Base-by-base conservation (phyloP, 2,797 vertebrate species). In the Falco cherrug region DNA sequence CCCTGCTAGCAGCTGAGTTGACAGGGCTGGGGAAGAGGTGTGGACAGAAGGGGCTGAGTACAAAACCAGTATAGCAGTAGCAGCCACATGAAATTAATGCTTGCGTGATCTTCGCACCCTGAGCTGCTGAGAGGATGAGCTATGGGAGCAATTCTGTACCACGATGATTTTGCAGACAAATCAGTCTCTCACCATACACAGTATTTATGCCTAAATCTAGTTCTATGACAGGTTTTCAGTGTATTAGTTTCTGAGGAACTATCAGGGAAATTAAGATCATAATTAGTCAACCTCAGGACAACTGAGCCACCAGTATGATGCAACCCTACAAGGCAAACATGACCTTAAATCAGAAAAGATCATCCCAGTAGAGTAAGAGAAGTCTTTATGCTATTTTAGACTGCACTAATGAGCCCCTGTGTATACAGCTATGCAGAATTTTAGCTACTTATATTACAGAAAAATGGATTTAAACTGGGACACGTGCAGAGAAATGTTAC, bases 231-330 rank as follows among this genome's bases (percentile, higher is more conserved):
- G 37, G 37, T 37, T 37, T 37, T 37, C 37, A 37, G 37, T 37
- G 37, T 37, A 37, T 37, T 37, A 37, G 37, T 37, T 37, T 37
- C 37, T 37, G 37, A 37, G 37, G 37, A 37, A 37, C 37, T 37
- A 83, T 92, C 95, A 93, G 77, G 90, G 84, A 95, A 96, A 96
- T 82, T 33, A 94, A 96, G 86, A 97, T 96, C 83, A 87, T 73
- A 95, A 90, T 93, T 87, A 65, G 67, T 87, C 93, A 94, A 35
- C 79, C 70, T 73, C 51, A 76, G 70, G 83, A 96, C 77, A 79
- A 96, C 47, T 15, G 54, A 89, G 51, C 81, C 74, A 82, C 88
- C 70, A 65, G 17, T 16, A 43, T 79, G 90, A 82, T 84, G 83
- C 70, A 94, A 76, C 51, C 43, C 77, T 89, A 90, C 86, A 86